Conservation (phyloP, 2,797 vertebrate species). For the Rousettus madagascariensis region DNA sequence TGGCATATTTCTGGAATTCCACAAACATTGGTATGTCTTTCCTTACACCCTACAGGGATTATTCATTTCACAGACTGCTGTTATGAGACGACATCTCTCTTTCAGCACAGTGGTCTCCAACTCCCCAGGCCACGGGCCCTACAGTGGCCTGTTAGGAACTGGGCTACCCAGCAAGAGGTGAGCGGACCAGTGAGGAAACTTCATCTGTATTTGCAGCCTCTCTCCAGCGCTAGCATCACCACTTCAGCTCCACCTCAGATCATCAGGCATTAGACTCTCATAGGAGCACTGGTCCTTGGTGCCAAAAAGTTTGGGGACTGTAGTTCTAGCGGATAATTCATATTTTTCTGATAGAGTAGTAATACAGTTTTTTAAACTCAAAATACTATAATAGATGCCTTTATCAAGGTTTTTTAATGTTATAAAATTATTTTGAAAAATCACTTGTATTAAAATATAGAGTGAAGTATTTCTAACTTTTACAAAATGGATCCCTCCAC, state of each 20-base stretch:
- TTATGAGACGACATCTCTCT: background rate
- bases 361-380: constrained; percentile 25
- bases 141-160: too few species aligned
- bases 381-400: background rate
- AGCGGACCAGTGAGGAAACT: too few species aligned
- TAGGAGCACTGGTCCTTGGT: too few species aligned
- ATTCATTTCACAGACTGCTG: background rate
- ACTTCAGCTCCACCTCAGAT: too few species aligned
- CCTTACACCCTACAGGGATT: background rate
- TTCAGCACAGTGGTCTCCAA: too few species aligned
- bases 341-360: background rate
- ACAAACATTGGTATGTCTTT: background rate
- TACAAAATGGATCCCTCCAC: background rate
- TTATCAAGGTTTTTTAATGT: background rate
- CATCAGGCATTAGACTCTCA: too few species aligned
- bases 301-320: too few species aligned
- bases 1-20: constrained; percentile 51
- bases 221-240: too few species aligned
- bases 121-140: too few species aligned
- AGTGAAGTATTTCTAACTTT: constrained; percentile 20
- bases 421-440: constrained; percentile 42
- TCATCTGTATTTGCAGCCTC: too few species aligned
- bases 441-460: constrained; percentile 4
- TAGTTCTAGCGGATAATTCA: background rate
- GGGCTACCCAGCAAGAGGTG: too few species aligned